These are phyloP conservation scores for Lacanobia wlatinum DNA, from an alignment of 2,888 invertebrate genomes.

Conservation along the genomic window DNA sequence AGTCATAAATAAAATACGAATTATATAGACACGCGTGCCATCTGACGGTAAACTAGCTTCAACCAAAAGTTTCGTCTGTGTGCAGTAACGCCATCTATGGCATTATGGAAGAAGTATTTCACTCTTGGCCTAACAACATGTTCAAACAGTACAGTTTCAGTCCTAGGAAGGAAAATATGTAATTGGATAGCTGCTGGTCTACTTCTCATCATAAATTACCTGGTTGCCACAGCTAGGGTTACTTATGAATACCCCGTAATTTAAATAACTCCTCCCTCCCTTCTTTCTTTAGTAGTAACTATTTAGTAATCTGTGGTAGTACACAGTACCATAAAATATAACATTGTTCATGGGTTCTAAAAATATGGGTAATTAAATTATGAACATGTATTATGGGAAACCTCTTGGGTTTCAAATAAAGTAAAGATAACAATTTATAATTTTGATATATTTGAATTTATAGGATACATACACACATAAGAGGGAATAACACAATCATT, in stretches of 20 bases:
- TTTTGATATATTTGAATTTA: constrained; percentile 64
- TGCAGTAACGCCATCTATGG: constrained; percentile 37
- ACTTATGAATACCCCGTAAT: too few species aligned
- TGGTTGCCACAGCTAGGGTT: too few species aligned
- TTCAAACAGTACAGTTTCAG: neutral
- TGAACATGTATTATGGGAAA: too few species aligned
- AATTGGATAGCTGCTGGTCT: neutral
- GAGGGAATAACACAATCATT: constrained; percentile 59
- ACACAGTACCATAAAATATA: too few species aligned
- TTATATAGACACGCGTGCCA: constrained; percentile 2
- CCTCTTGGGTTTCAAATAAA: constrained; percentile 24
- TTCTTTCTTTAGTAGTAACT: too few species aligned
- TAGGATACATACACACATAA: constrained; percentile 61
- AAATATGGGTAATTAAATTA: too few species aligned
- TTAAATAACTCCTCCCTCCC: too few species aligned
- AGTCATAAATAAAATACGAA: too few species aligned
- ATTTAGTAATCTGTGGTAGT: too few species aligned
- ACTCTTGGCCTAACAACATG: neutral
- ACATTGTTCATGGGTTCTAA: too few species aligned
- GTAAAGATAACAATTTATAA: constrained; percentile 47
- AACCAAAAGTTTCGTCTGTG: neutral
- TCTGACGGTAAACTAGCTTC: constrained; percentile 3
- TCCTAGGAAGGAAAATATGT: neutral
- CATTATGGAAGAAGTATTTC: neutral
- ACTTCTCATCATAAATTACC: neutral